These are phyloP conservation scores for Antennarius striatus DNA, from an alignment of 2,113 vertebrate genomes.

Conservation along the genomic window DNA sequence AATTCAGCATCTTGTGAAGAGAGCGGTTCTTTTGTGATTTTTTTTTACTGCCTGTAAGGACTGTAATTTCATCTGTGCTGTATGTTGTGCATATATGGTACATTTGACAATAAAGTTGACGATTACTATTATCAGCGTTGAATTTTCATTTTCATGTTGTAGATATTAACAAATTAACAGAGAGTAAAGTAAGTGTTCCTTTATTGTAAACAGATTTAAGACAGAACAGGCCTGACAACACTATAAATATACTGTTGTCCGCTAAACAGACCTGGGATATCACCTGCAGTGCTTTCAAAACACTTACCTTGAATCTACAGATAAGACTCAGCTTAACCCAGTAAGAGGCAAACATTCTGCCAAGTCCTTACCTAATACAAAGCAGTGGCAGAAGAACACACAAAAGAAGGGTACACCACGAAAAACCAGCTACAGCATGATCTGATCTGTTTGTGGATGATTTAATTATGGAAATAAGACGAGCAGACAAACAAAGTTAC, in stretches of 20 bases:
- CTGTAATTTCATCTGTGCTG: no score
- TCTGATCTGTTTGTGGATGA: slow-evolving; percentile 16
- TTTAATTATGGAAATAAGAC: slow-evolving; percentile 44
- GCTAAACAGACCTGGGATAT: not conserved
- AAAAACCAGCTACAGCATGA: slow-evolving; percentile 15
- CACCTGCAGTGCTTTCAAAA: slow-evolving; percentile 28
- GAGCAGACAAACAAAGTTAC: slow-evolving; percentile 22
- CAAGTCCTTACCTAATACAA: slow-evolving; percentile 45
- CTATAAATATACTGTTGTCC: no score
- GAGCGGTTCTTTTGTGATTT: no score
- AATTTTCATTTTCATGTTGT: no score
- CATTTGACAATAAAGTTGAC: no score
- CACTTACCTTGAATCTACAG: slow-evolving; percentile 51
- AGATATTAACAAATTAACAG: not conserved
- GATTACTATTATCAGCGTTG: no score
- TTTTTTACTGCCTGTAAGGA: no score
- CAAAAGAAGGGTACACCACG: not conserved
- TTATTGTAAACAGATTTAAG: not conserved
- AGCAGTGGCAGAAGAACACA: slow-evolving; percentile 16
- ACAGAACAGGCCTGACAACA: no score
- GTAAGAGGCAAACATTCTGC: slow-evolving; percentile 25
- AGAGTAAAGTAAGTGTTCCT: not conserved
- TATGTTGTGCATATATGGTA: no score
- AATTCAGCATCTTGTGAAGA: no score
- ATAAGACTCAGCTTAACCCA: slow-evolving; percentile 50